Evolutionary conservation across 2,797 vertebrate genomes (phyloP), one percentile per base, ranked within the genome.

Genomic region (Coendou prehensilis): DNA sequence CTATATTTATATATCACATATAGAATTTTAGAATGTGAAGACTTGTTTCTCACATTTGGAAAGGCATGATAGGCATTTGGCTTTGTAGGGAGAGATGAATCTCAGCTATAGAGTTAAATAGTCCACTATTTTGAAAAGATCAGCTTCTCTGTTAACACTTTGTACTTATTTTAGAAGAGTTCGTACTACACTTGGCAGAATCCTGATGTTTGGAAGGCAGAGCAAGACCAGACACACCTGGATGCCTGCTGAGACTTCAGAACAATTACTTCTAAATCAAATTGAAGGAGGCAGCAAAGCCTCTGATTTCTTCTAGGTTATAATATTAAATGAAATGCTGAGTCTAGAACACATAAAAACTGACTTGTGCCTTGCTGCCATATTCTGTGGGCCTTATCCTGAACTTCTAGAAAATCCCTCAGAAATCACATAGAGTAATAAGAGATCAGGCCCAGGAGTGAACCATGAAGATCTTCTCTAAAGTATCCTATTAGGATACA

Each of bases 31-130:
- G 73, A 96, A 94, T 33, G 22, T 91, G 78, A 91, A 50, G 79
- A 75, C 9, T 85, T 94, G 23, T 52, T 96, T 93, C 57, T 94
- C n/a, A 89, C n/a, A 88, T 89, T 97, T 97, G 63, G 89, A 89
- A 91, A 93, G 63, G 14, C 30, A 87, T 26, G 26, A 54, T 80
- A 63, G 64, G 59, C 71, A 81, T 64, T 59, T 87, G 26, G 59
- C 64, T 96, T 83, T 76, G 61, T 75, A 75, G 52, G 9, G 63
- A 95, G 86, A 94, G 76, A 76, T 47, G 56, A 96, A 76, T 93
- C 59, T 61, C n/a, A 87, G 73, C 56, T 87, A 45, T 45, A 92
- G 47, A 95, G 64, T 59, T 92, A 95, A 91, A 79, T 30, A 80
- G 45, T 76, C 50, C 20, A 23, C 37, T 94, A 67, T 94, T 93